Conservation (phyloP, 1,140 invertebrate species). For the Lycorma delicatula region DNA sequence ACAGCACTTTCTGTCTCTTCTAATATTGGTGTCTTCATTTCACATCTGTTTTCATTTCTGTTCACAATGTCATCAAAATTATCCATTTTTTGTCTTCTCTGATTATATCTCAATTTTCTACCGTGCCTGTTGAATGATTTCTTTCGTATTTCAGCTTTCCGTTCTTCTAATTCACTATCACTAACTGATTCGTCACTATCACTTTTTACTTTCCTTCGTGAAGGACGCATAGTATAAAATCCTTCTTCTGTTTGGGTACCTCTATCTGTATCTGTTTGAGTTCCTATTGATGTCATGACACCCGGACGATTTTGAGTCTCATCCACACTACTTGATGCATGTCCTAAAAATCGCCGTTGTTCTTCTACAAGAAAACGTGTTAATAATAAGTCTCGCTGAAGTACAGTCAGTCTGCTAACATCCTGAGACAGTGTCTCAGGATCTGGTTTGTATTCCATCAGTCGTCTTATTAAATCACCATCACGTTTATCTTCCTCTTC, state of each 20-base stretch:
- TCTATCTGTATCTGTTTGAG: conserved; percentile 68
- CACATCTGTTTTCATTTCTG: conserved; percentile 29
- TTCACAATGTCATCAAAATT: conserved; percentile 45
- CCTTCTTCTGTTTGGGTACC: conserved; percentile 65
- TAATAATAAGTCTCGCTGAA: conserved; percentile 30
- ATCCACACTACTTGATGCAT: conserved; percentile 16
- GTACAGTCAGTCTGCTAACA: conserved; percentile 24
- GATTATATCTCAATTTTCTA: conserved; percentile 44
- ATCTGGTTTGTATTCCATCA: conserved; percentile 17
- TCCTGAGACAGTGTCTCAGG: conserved; percentile 21
- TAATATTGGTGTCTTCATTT: conserved; percentile 62
- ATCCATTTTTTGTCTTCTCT: conserved; percentile 35
- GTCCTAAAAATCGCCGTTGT: conserved; percentile 21
- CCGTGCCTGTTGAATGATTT: conserved; percentile 41
- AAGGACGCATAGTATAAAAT: conserved; percentile 40
- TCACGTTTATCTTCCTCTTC: conserved; percentile 16
- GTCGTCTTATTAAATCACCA: conserved; percentile 16
- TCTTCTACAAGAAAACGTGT: conserved; percentile 31
- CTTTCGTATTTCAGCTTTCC: conserved; percentile 41
- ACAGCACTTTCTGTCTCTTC: conserved; percentile 54
- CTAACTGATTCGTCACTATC: conserved; percentile 63
- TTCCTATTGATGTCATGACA: conserved; percentile 60
- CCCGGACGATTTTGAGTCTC: conserved; percentile 77
- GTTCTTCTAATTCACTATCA: conserved; percentile 50
- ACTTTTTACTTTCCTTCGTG: conserved; percentile 54